Evolutionary conservation across 2,113 vertebrate species (phyloP).

Genomic region (Myotis lucifugus): DNA sequence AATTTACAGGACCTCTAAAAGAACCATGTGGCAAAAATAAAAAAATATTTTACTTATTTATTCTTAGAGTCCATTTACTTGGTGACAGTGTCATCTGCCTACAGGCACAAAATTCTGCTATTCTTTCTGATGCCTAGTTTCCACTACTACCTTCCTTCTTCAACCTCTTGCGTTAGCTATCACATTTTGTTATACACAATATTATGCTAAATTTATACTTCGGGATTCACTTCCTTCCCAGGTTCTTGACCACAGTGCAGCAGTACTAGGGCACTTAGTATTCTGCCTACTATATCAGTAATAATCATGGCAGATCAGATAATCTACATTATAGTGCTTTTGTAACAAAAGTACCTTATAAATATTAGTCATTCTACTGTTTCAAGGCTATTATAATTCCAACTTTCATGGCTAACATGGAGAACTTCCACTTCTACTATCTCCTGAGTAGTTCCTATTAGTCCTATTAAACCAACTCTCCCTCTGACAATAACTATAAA

Average conservation of each 20-base stretch:
- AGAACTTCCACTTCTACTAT: background rate
- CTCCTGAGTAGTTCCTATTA: background rate
- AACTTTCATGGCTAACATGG: background rate
- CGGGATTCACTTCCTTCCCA: background rate
- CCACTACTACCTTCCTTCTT: background rate
- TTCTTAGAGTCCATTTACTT: background rate
- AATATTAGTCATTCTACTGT: background rate
- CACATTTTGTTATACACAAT: background rate
- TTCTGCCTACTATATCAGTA: background rate
- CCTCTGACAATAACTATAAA: background rate
- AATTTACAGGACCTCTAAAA: background rate
- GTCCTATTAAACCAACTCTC: background rate
- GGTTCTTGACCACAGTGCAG: background rate
- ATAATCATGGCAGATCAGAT: background rate
- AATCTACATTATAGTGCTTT: background rate
- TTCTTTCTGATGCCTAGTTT: background rate
- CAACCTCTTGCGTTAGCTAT: background rate
- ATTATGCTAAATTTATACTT: background rate
- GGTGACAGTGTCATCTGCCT: background rate
- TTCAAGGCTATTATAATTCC: background rate
- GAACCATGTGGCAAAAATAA: background rate
- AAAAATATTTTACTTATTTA: constrained; percentile 17
- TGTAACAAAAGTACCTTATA: background rate
- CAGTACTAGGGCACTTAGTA: background rate
- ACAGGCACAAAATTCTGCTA: constrained; percentile 1